These are phyloP conservation scores for Steatornis caripensis DNA, from an alignment of 2,113 vertebrate genomes.

Conservation along the genomic window DNA sequence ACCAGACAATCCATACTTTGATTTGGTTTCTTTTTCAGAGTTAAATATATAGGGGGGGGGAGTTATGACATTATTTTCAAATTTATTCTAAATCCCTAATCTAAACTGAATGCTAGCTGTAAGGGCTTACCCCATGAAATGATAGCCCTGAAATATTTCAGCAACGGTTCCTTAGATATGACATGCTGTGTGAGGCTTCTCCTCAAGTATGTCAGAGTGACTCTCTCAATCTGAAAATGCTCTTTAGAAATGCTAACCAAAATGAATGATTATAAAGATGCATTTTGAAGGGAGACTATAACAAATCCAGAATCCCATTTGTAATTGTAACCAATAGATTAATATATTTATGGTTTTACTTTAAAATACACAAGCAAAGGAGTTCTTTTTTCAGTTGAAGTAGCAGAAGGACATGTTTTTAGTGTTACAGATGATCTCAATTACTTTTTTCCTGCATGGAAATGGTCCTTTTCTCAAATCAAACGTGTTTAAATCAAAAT, in stretches of 20 bases:
- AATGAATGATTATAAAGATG: not conserved
- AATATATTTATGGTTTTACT: not conserved
- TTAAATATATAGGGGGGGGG: not conserved
- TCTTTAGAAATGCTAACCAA: not conserved
- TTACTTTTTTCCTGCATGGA: not conserved
- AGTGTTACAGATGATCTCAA: not conserved
- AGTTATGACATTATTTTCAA: not conserved
- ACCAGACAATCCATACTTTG: not conserved
- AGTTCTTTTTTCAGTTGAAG: not conserved
- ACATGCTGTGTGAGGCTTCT: not conserved
- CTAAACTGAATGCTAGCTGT: not conserved
- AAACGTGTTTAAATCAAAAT: not conserved
- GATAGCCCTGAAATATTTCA: not conserved
- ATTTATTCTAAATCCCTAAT: not conserved
- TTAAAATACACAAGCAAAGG: not conserved
- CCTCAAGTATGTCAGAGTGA: not conserved
- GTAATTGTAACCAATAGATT: not conserved
- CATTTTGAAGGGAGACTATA: not conserved
- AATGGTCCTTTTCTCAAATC: not conserved
- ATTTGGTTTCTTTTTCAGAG: not conserved
- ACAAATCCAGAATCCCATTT: not conserved
- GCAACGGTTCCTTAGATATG: not conserved
- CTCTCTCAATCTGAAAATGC: not conserved
- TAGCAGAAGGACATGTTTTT: not conserved
- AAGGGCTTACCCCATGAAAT: not conserved